Conservation (phyloP, 2,888 invertebrate species). For the Portevinia maculata region DNA sequence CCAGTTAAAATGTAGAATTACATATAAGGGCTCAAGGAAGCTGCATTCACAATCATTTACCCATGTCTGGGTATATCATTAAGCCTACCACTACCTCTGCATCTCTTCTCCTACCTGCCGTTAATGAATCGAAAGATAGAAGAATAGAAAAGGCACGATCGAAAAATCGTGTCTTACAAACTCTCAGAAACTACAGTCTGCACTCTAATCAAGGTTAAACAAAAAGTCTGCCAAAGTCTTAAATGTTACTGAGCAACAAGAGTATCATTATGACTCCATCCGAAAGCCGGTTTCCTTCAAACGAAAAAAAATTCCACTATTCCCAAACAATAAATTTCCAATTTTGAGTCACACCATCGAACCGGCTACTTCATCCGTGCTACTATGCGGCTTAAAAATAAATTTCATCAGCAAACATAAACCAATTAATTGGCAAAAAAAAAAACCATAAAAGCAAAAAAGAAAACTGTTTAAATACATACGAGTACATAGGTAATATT, state of each 20-base stretch:
- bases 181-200: too few species aligned
- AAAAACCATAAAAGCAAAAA: not conserved
- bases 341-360: conserved; percentile 6
- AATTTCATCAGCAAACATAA: conserved; percentile 19
- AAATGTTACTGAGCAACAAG: not conserved
- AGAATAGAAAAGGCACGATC: too few species aligned
- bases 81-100: too few species aligned
- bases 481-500: not conserved
- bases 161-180: too few species aligned
- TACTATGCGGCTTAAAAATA: conserved; percentile 12
- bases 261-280: not conserved
- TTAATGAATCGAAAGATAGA: too few species aligned
- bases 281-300: not conserved
- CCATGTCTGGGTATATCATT: too few species aligned
- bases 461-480: not conserved
- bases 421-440: conserved; percentile 13
- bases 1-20: too few species aligned
- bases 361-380: conserved; percentile 3
- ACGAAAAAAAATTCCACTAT: not conserved
- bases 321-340: not conserved
- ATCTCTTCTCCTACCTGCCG: too few species aligned
- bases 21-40: too few species aligned
- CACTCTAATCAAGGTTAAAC: too few species aligned
- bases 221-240: too few species aligned
- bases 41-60: too few species aligned